Evolutionary conservation across 2,797 vertebrate species (phyloP).

Genomic region (Brachyrhaphis roseni): DNA sequence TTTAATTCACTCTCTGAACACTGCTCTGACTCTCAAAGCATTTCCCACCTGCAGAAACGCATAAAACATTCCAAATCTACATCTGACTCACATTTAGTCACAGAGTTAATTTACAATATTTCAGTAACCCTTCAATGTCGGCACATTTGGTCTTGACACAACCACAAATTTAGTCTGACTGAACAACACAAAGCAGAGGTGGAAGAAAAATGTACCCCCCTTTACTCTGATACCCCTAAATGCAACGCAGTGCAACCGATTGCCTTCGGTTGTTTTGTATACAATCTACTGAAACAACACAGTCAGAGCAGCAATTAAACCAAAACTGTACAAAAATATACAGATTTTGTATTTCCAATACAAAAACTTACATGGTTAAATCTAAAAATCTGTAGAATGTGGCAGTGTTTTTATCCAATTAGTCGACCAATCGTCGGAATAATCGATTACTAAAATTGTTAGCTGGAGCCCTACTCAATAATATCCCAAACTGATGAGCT

Average conservation of each 20-base stretch:
- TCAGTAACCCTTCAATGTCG: not conserved
- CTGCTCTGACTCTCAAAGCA: not conserved
- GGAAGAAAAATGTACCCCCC: not conserved
- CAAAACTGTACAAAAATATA: too few relatives aligned
- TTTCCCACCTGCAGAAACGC: not conserved
- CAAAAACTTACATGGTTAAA: too few relatives aligned
- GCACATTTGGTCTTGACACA: not conserved
- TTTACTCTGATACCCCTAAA: not conserved
- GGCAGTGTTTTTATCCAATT: too few relatives aligned
- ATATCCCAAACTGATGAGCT: not conserved
- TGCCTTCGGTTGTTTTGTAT: not conserved
- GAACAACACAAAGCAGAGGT: not conserved
- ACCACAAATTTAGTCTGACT: not conserved
- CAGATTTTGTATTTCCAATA: too few relatives aligned
- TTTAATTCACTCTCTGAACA: constrained; percentile 22
- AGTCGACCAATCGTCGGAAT: too few relatives aligned
- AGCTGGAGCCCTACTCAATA: not conserved
- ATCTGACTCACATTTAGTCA: not conserved
- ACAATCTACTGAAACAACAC: too few relatives aligned
- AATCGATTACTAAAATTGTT: too few relatives aligned
- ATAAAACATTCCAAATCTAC: not conserved
- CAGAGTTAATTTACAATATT: not conserved
- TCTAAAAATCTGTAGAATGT: too few relatives aligned
- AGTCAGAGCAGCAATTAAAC: too few relatives aligned
- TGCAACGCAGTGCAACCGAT: not conserved